phyloP scores from a whole-genome alignment of 2,797 vertebrate genomes.

The Oreortyx pictus region DNA sequence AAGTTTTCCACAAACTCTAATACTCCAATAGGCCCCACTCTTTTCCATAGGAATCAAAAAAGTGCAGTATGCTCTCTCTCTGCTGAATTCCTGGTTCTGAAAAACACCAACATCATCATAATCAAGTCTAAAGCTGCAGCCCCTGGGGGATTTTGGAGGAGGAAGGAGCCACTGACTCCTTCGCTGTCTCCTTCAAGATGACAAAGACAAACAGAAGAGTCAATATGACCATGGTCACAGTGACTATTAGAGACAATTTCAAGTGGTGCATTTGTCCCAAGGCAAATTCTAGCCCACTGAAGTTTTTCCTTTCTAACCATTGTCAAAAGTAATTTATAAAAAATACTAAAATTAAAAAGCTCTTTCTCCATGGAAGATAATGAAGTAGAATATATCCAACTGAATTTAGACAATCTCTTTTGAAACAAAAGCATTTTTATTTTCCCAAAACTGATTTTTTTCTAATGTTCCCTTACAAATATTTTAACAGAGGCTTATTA shows the following conservation, averaged over 20 bases:
- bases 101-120: slow-evolving; percentile 16
- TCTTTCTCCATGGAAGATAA: not conserved
- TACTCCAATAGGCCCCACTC: not conserved
- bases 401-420: not conserved
- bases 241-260: not conserved
- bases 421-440: not conserved
- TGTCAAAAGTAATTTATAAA: not conserved
- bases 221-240: not conserved
- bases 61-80: not conserved
- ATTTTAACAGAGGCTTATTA: not conserved
- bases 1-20: not conserved
- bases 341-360: not conserved
- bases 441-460: not conserved
- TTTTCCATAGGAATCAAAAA: not conserved
- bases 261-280: not conserved
- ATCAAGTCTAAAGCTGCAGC: not conserved
- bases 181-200: slow-evolving; percentile 29
- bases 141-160: slow-evolving; percentile 14
- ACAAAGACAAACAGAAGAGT: slow-evolving; percentile 33
- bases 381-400: not conserved
- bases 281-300: not conserved
- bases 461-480: not conserved
- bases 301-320: not conserved
- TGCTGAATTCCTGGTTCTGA: slow-evolving; percentile 10
- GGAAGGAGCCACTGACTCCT: slow-evolving; percentile 25